These are phyloP conservation scores for Cyanocitta stelleri DNA, from an alignment of 2,113 vertebrate species.

Conservation along the genomic window DNA sequence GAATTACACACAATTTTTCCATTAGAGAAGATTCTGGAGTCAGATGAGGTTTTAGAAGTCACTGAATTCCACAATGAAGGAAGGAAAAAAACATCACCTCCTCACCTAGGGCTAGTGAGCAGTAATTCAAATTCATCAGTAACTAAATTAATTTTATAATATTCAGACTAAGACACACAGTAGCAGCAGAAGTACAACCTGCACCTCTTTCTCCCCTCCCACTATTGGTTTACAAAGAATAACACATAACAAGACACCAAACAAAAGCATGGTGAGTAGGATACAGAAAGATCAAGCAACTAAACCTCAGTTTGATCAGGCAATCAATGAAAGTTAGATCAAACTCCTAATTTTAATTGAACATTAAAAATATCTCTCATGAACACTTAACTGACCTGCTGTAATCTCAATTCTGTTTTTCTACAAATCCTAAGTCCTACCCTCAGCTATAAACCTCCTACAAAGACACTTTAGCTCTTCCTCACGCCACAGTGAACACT, in stretches of 20 bases:
- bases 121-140: neutral
- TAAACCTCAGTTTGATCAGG: neutral
- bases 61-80: neutral
- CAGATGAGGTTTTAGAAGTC: neutral
- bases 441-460: neutral
- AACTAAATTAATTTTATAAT: neutral
- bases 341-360: neutral
- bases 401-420: neutral
- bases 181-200: neutral
- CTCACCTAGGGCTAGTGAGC: neutral
- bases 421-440: neutral
- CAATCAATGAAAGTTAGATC: neutral
- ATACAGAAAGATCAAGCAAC: neutral
- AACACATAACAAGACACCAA: neutral
- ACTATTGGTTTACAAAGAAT: neutral
- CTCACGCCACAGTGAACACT: neutral
- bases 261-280: neutral
- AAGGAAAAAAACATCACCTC: neutral
- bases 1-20: neutral
- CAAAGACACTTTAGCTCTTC: neutral
- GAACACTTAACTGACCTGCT: neutral
- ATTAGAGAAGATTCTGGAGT: neutral
- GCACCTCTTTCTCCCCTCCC: neutral
- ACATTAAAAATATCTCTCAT: neutral
- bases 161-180: neutral